These are phyloP conservation scores for Eubasilissa splendida DNA, from an alignment of 2,888 invertebrate genomes.

Conservation along the genomic window DNA sequence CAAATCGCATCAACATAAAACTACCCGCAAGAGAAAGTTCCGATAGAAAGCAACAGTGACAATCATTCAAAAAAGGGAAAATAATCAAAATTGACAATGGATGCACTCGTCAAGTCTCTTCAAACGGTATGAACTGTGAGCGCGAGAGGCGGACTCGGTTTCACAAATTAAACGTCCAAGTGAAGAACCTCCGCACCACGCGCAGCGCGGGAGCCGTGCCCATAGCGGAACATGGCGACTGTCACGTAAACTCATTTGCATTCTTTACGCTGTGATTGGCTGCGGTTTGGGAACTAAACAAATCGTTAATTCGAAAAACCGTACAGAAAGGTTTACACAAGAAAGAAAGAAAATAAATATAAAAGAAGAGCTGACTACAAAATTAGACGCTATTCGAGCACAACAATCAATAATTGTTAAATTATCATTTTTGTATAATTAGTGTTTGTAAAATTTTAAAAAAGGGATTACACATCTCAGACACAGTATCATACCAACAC, in stretches of 20 bases:
- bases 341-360: too few relatives aligned
- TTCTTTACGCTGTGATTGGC: slow-evolving; percentile 8
- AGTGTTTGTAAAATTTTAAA: too few relatives aligned
- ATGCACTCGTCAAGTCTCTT: slow-evolving; percentile 28
- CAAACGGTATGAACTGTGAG: slow-evolving; percentile 32
- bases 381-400: too few relatives aligned
- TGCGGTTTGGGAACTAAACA: slow-evolving; percentile 18
- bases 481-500: too few relatives aligned
- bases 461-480: too few relatives aligned
- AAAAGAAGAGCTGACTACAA: too few relatives aligned
- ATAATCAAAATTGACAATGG: slow-evolving; percentile 11
- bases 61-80: slow-evolving; percentile 18
- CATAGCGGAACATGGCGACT: slow-evolving; percentile 10
- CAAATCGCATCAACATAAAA: too few relatives aligned
- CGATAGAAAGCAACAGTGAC: neutral
- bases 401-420: too few relatives aligned
- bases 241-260: slow-evolving; percentile 35
- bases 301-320: neutral
- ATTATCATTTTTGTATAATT: too few relatives aligned
- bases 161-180: slow-evolving; percentile 19
- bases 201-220: neutral
- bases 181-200: neutral
- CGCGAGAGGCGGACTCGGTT: slow-evolving; percentile 7
- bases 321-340: neutral
- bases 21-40: slow-evolving; percentile 2